A percentile compares a stretch with the other conserved stretches of the same genome.
Conservation (phyloP, 2,113 vertebrate genomes). For the Pontoporia blainvillei region DNA sequence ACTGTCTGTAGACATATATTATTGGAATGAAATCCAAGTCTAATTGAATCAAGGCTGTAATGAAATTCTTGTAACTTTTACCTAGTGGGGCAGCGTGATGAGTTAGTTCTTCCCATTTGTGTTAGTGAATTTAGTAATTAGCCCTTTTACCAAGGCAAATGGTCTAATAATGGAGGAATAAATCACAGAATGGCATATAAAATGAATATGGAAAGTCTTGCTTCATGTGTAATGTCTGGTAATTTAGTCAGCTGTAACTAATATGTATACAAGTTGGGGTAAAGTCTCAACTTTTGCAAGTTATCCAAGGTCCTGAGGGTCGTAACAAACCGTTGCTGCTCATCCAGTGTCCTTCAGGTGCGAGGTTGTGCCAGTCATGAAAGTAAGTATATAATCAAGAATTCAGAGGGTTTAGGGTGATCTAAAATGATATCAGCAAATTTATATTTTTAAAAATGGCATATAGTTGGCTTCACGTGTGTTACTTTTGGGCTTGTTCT, state of each 20-base stretch:
- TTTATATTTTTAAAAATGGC: neutral
- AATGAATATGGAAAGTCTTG: conserved; percentile 75
- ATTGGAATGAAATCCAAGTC: conserved; percentile 49
- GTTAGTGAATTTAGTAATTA: conserved; percentile 77
- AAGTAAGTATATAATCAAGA: neutral
- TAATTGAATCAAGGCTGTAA: conserved; percentile 42
- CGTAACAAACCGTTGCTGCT: neutral
- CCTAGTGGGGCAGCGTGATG: conserved; percentile 20
- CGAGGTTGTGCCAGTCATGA: neutral
- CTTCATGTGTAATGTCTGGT: conserved; percentile 69
- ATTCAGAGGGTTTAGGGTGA: neutral
- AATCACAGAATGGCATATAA: conserved; percentile 73
- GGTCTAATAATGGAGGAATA: conserved; percentile 79
- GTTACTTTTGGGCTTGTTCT: neutral
- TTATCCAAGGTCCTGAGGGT: neutral
- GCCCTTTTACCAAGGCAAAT: conserved; percentile 77
- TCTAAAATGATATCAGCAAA: neutral
- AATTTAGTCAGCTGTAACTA: conserved; percentile 77
- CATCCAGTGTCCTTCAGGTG: neutral
- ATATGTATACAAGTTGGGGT: conserved; percentile 65
- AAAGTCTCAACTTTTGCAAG: conserved; percentile 50
- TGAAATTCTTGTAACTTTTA: conserved; percentile 61
- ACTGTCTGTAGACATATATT: conserved; percentile 48
- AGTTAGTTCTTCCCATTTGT: conserved; percentile 74
- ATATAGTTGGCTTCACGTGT: neutral